Evolutionary conservation across 2,888 invertebrate genomes (phyloP), one percentile per base, ranked within the genome.

Genomic region (Eudemis profundana): DNA sequence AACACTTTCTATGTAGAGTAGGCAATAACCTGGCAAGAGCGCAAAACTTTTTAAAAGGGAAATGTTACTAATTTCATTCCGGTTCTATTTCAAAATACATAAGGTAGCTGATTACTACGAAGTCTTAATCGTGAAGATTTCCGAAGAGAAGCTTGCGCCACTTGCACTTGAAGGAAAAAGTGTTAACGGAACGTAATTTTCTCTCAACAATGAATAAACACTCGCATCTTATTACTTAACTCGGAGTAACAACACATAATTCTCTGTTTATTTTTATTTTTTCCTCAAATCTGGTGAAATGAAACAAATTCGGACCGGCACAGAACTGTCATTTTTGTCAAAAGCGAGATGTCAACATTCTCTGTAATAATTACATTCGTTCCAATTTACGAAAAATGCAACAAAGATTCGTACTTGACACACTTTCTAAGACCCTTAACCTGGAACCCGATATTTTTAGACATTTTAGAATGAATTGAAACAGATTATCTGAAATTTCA

Each of bases 241-340:
- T 23, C 40, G 1, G 21, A 42, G 47, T 59, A 36, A 50, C 27
- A 59, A 51, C 50, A 49, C 33, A 57, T 59, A 44, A 53, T 53
- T 46, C 19, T 15, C 19, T 17, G 27, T 57, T 50, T 50, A 51
- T 51, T 64, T 51, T 47, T 21, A 38, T 59, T 47, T 8, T 46
- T 47, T 47, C 36, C 59, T 29, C 23, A 40, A 33, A 40, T 47
- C 17, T 47, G 42, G 23, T 40, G 40, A 33, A 33, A 57, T 12
- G 15, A 21, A 23, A 23, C 49, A 57, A 60, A 60, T 60, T 53
- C 65, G 8, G 51, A 47, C 46, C 53, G 65, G 27, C 53, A 65
- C 65, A 60, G 46, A 65, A 65, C 27, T 60, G 59, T 65, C 60
- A 65, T 65, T 60, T 65, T 65, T 40, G 65, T 60, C 59, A 65